Evolutionary conservation across 2,797 vertebrate species (phyloP), one percentile per base, ranked within the genome.

Genomic region (Acomys russatus): DNA sequence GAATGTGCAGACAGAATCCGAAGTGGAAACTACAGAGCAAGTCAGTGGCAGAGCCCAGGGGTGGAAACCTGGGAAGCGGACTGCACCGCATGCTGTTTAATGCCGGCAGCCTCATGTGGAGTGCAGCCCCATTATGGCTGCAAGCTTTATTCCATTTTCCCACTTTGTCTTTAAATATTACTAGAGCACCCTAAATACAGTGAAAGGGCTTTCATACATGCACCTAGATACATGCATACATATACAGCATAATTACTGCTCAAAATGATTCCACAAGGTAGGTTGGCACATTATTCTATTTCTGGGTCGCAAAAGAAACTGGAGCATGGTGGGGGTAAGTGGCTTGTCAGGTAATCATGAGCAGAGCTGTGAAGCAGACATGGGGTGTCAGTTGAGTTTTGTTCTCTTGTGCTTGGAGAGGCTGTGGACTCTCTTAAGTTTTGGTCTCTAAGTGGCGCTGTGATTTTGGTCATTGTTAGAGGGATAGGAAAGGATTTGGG

Each of bases 151-250:
- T 94, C 51, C 33, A 0, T 82, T 78, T 64, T 74, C n/a, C 77
- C 61, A 54, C 79, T 96, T 97, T 94, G 83, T 94, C 80, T 94
- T 96, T 93, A 92, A 90, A 70, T 96, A 94, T 79, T 82, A 20
- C 71, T 94, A 82, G 20, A 73, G 66, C 7, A 90, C 78, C 59
- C 56, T 22, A n/a, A n/a, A n/a, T 33, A 70, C 78, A 74, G 59
- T 28, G 71, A 66, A 93, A 86, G 64, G 63, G n/a, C 38, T 84
- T 92, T 78, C 22, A 61, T 38, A 92, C 0, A 38, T 56, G 38
- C 2, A 30, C 30, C 35, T 22, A 54, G 5, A 64, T n/a, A 63
- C 2, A 76, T 4, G 44, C 23, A 51, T 1, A 9, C 23, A 30
- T 23, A 17, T 14, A 78, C 8, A 64, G 23, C 70, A 7, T 92